Evolutionary conservation across 2,797 vertebrate species (phyloP).

Genomic region (Acanthiza pusilla): DNA sequence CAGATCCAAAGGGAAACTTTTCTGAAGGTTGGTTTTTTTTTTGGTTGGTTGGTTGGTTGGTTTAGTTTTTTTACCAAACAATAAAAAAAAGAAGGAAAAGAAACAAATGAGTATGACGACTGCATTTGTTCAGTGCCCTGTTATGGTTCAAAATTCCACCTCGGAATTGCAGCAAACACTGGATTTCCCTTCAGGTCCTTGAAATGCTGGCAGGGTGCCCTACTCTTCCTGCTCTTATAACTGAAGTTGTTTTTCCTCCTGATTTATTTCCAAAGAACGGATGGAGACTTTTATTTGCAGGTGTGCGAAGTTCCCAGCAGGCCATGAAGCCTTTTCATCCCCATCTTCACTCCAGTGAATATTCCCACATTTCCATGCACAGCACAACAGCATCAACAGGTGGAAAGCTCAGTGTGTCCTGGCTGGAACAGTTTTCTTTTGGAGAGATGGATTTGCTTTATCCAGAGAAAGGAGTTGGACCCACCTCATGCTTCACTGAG

Average conservation of each 20-base stretch:
- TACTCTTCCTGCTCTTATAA: not conserved
- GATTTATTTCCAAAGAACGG: not conserved
- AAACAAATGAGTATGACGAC: not conserved
- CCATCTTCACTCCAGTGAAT: not conserved
- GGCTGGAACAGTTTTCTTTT: not conserved
- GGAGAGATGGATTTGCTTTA: not conserved
- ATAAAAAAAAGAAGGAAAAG: not conserved
- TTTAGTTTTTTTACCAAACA: not conserved
- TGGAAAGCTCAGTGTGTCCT: not conserved
- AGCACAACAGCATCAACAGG: not conserved
- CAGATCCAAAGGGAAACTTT: not conserved
- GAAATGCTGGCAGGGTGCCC: not conserved
- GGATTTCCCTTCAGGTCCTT: not conserved
- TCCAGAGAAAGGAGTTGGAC: not conserved
- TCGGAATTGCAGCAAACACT: not conserved
- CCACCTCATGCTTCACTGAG: not conserved
- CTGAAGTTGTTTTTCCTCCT: not conserved
- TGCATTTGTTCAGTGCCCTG: not conserved
- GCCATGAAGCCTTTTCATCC: not conserved
- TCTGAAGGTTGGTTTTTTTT: not conserved
- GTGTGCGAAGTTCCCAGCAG: not conserved
- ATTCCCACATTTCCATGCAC: not conserved
- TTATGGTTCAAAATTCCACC: fast-evolving
- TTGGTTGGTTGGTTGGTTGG: no score
- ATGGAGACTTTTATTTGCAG: not conserved